phyloP scores from a whole-genome alignment of 1,140 invertebrate genomes.

The Diabrotica virgifera region DNA sequence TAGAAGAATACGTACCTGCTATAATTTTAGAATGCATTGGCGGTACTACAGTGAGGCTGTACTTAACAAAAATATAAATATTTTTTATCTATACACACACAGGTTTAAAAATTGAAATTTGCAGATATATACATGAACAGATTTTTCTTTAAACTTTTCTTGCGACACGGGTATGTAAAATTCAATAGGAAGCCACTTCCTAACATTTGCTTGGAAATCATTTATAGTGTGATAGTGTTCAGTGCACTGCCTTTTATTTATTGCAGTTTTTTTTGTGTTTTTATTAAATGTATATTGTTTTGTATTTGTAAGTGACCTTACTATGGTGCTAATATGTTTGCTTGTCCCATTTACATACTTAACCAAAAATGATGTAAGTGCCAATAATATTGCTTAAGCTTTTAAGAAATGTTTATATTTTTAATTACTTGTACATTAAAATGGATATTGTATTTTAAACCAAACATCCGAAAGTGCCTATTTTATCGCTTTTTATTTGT shows the following conservation, averaged over 20 bases:
- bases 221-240: too few species aligned
- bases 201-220: too few species aligned
- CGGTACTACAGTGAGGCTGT: too few species aligned
- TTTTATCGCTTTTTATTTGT: constrained; percentile 9
- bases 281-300: constrained; percentile 5
- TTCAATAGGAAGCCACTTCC: neutral
- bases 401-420: constrained; percentile 8
- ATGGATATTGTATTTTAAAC: constrained; percentile 9
- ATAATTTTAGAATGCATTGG: too few species aligned
- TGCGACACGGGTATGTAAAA: too few species aligned
- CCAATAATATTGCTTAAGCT: constrained; percentile 21
- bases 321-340: constrained; percentile 17
- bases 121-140: too few species aligned
- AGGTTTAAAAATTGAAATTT: too few species aligned
- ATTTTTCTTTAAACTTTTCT: too few species aligned
- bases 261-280: neutral
- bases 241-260: neutral
- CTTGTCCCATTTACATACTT: constrained; percentile 11
- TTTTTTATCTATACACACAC: too few species aligned
- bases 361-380: constrained; percentile 19
- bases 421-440: constrained; percentile 20
- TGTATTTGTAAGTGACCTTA: constrained; percentile 16
- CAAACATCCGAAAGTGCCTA: constrained; percentile 11
- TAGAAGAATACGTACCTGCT: too few species aligned
- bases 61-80: too few species aligned